Evolutionary conservation across 92 coral and sea anemone genomes (phyloP).

Genomic region (Diadumene lineata): DNA sequence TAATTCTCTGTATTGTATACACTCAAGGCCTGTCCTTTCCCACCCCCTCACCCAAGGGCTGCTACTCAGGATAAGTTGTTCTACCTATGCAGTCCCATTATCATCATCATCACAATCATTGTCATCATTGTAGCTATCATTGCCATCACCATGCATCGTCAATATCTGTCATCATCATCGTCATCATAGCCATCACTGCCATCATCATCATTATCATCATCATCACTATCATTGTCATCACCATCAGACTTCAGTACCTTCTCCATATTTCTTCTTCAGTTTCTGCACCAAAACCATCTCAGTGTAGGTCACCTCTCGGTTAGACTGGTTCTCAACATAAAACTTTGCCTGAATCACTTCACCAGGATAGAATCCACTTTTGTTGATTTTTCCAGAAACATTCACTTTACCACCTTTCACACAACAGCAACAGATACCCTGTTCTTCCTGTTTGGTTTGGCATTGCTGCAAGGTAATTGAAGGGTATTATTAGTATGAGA

Average conservation of each 20-base stretch:
- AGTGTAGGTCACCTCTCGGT: slow-evolving; percentile 24
- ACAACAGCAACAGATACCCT: slow-evolving; percentile 23
- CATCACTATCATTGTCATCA: neutral
- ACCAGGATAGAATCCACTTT: slow-evolving; percentile 17
- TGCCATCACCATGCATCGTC: neutral
- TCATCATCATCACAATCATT: neutral
- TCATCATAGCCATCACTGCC: neutral
- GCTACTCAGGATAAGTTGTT: neutral
- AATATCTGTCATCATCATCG: neutral
- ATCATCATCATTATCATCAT: neutral
- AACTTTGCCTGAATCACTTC: slow-evolving; percentile 15
- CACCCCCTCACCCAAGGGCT: neutral
- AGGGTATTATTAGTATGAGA: no score
- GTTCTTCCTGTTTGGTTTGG: slow-evolving; percentile 11
- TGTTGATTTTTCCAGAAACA: slow-evolving; percentile 20
- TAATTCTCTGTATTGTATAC: no score
- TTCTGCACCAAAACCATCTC: slow-evolving; percentile 9
- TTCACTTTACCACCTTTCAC: slow-evolving; percentile 13
- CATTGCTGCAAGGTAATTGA: neutral
- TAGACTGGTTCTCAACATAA: slow-evolving; percentile 23
- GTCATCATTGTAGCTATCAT: neutral
- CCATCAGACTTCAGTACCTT: neutral
- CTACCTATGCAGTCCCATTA: neutral
- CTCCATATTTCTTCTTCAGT: slow-evolving; percentile 8
- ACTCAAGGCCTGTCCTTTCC: no score